A percentile compares a stretch with the other conserved stretches of the same genome.
These are phyloP conservation scores for Scolanthus callimorphus DNA, from an alignment of 92 coral and sea anemone genomes.

Conservation along the genomic window DNA sequence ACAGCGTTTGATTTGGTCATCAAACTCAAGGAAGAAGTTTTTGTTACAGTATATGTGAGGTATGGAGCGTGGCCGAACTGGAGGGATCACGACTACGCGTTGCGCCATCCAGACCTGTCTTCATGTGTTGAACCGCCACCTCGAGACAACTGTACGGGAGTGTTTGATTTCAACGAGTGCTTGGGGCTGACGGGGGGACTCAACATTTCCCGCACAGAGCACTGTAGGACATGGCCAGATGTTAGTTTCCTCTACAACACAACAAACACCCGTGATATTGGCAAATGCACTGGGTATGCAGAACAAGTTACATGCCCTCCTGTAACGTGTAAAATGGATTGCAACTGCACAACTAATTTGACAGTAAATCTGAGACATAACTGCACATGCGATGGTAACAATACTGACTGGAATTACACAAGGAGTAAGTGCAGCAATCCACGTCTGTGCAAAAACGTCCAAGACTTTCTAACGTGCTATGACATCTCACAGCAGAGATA, in stretches of 20 bases:
- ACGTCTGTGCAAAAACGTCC: constrained; percentile 11
- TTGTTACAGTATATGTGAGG: constrained; percentile 35
- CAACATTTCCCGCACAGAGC: not conserved
- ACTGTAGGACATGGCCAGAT: not conserved
- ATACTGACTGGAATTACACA: not conserved
- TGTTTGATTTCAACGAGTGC: constrained; percentile 43
- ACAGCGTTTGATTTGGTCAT: constrained; percentile 50
- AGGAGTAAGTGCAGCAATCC: not conserved
- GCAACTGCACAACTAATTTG: not conserved
- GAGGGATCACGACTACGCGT: constrained; percentile 31
- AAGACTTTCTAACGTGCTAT: constrained; percentile 18
- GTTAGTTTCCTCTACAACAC: constrained; percentile 15
- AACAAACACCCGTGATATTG: not conserved
- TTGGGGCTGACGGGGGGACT: constrained; percentile 10
- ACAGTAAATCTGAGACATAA: not conserved
- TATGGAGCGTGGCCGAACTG: constrained; percentile 42
- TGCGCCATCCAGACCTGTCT: constrained; percentile 54
- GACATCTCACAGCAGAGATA: constrained; percentile 9
- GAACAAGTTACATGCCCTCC: constrained; percentile 11
- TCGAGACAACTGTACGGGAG: constrained; percentile 53
- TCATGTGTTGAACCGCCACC: constrained; percentile 56
- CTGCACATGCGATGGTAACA: not conserved
- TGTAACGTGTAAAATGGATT: not conserved
- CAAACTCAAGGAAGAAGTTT: constrained; percentile 17
- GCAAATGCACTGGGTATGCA: constrained; percentile 6